Evolutionary conservation across 2,888 invertebrate genomes (phyloP), one percentile per base, ranked within the genome.

Genomic region (Acanthacorydalis orientalis): DNA sequence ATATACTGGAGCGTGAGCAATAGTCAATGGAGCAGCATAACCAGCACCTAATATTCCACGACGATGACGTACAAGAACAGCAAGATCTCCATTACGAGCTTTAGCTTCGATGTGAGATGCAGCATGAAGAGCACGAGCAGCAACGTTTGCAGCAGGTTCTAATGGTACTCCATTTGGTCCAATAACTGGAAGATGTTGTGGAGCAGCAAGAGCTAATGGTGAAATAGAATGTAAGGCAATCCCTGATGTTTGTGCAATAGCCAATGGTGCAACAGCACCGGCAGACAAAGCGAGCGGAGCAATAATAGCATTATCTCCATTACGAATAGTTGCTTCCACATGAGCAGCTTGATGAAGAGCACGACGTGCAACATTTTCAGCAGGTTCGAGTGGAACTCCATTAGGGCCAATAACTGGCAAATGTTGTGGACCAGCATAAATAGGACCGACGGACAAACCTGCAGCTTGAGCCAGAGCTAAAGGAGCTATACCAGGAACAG

Each of bases 11-110:
- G 42, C 15, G 42, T 16, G 23, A n/a, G 42, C 42, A 31, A n/a
- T n/a, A 31, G 42, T 23, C 14, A 37, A 37, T 37, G 37, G 37
- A 37, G 37, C 9, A 14, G 37, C 37, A 23, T 23, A 23, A 23
- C 23, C 23, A 6, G 23, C 23, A 4, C 23, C 23, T n/a, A 14
- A n/a, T 12, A 37, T 14, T 12, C 37, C 14, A 37, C 37, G 37
- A 14, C 37, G 37, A 7, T 37, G n/a, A 14, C 37, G 37, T 14
- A n/a, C 7, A 15, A 35, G 9, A 14, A 70, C 70, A 47, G 69
- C 68, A 50, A 70, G 54, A 63, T 70, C 70, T 12, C 70, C 70
- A 44, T 70, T 70, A 57, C 71, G 71, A 51, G 71, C 71, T 50
- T 70, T 69, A 46, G 70, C 71, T 4, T 70, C 70, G 60, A 44